A percentile compares a stretch with the other conserved stretches of the same genome.
Evolutionary conservation across 2,113 vertebrate genomes (phyloP).

Genomic region (Ceyx cyanopectus): DNA sequence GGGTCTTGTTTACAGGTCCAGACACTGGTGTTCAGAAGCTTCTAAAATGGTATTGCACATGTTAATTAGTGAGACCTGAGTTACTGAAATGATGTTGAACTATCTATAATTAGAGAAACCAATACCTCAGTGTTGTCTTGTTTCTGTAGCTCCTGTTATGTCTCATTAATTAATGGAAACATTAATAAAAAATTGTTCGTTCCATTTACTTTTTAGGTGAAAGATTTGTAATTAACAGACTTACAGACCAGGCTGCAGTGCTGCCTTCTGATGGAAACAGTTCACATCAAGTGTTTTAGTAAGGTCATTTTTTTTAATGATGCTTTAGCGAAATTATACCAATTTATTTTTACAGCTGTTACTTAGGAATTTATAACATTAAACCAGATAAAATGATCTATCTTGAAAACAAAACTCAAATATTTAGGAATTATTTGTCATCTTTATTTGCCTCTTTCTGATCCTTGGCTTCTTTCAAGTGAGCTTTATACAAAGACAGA

Average conservation of each 20-base stretch:
- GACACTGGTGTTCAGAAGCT: neutral
- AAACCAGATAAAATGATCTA: neutral
- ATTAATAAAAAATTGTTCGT: neutral
- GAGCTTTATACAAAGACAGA: neutral
- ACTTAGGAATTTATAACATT: neutral
- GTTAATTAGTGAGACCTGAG: neutral
- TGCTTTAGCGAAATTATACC: neutral
- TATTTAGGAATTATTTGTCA: neutral
- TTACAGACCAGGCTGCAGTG: neutral
- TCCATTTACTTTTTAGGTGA: constrained; percentile 8
- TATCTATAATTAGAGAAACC: constrained; percentile 22
- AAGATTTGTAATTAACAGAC: constrained; percentile 14
- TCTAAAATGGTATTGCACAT: neutral
- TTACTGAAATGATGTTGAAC: neutral
- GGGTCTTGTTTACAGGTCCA: neutral
- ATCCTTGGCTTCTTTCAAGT: neutral
- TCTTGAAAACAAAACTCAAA: neutral
- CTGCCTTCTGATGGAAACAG: neutral
- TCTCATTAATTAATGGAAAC: neutral
- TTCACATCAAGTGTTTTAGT: neutral
- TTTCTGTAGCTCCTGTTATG: neutral
- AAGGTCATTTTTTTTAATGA: neutral
- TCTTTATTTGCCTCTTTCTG: neutral
- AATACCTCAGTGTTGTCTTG: neutral
- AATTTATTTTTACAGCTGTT: neutral